Evolutionary conservation across 2,797 vertebrate species (phyloP), one percentile per base, ranked within the genome.

Genomic region (Neomorphus geoffroyi): DNA sequence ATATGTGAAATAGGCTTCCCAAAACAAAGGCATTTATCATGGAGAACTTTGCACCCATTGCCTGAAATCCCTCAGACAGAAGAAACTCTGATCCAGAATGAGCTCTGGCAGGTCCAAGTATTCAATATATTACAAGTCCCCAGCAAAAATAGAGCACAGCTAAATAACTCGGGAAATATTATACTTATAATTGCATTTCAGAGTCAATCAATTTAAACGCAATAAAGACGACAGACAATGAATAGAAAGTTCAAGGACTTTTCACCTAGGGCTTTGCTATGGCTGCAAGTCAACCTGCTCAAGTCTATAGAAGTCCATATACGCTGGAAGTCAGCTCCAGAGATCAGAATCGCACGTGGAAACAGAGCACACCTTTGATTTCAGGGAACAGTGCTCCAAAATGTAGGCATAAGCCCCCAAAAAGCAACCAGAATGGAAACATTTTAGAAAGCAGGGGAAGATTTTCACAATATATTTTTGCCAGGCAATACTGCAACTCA

Each of bases 211-310:
- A 96, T 96, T 96, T 92, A 96, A 96, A 93, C 3, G 56, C 73
- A 96, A 96, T 94, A 96, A 95, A 97, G 95, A 92, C 6, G 90
- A 82, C 73, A 90, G 96, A 93, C 94, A 90, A 92, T 88, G 88
- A 96, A 95, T 37, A 95, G 95, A 94, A 96, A 92, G 94, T 95
- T 95, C 92, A 94, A 93, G 92, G 96, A 93, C 94, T 94, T 95
- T 93, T 95, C 93, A 96, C 95, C 95, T 66, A 66, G 66, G 90
- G 87, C 85, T 96, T 66, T 92, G 73, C 81, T 89, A 28, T 0
- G 54, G 75, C 72, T 93, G 83, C 66, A 66, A 91, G n/a, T 66
- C 82, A 88, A 67, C 58, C 71, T 81, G 77, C 77, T 27, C 58
- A 58, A 85, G 35, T 50, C 56, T 82, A 8, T 3, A 85, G 86